Base-by-base conservation (phyloP, 1,140 invertebrate species). In the Popillia japonica region DNA sequence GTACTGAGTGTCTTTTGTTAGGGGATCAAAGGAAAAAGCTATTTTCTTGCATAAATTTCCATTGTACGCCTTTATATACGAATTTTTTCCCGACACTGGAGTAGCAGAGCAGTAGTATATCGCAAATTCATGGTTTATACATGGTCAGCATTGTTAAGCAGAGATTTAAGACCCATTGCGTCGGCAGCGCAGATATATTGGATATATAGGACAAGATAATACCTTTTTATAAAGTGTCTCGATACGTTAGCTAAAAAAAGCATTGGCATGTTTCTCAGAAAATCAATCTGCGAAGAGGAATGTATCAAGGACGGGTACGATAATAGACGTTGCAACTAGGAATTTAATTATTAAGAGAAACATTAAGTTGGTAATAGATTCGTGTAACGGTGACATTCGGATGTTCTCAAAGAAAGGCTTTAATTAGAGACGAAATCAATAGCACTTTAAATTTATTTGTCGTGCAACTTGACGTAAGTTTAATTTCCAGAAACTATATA, bases 41-140 rank as follows among this genome's bases (percentile, higher is more conserved):
- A 68, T 68, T 68, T 68, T 68, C 61, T 68, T 68, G 61, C 61
- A 68, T 68, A 68, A 68, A 68, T 68, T 68, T 68, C 61, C 61
- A 68, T 68, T 68, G 61, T 68, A 34, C 61, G 22, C 61, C 61
- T 68, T 68, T 68, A 68, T 68, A 23, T 14, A 34, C 9, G 22
- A 22, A 68, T 68, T 68, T 68, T 68, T 68, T 68, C 11, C 61
- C 59, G 22, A 10, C 61, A 22, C 0, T 34, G 27, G 11, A 68
- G 61, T 68, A 68, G 48, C 48, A n/a, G 27, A 68, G 61, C 22
- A 22, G 61, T 68, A 68, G 61, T 22, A 22, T 68, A 68, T 68
- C 61, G 61, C 61, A 68, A 68, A 68, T 68, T 68, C 61, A 68
- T 68, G 61, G 61, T 68, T 68, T 68, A 68, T 68, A 68, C 61